phyloP scores from a whole-genome alignment of 2,888 invertebrate species.

The Pammene fasciana region DNA sequence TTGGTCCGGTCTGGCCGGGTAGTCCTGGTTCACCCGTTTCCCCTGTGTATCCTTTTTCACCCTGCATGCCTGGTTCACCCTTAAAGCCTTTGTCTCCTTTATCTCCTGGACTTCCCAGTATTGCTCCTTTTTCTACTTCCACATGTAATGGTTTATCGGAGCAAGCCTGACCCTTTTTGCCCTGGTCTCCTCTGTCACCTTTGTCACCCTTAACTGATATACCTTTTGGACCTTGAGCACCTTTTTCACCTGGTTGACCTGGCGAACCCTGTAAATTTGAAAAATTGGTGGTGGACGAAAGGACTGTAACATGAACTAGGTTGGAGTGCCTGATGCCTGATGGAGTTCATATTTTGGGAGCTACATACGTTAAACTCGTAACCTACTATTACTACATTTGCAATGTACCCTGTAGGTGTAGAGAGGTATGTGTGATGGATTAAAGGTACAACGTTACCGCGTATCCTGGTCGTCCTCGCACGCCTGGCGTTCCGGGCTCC shows the following conservation, averaged over 20 bases:
- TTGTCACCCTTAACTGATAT: slow-evolving; percentile 79
- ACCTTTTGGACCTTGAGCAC: slow-evolving; percentile 86
- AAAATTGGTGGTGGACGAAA: not conserved
- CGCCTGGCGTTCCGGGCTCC: slow-evolving; percentile 82
- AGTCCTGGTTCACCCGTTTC: slow-evolving; percentile 87
- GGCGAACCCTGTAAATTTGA: slow-evolving; percentile 83
- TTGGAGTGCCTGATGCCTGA: too few relatives aligned
- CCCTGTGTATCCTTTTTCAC: slow-evolving; percentile 88
- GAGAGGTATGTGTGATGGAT: not conserved
- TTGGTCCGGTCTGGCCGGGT: slow-evolving; percentile 85
- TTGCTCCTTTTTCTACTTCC: slow-evolving; percentile 68
- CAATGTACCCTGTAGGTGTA: too few relatives aligned
- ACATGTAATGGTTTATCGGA: slow-evolving; percentile 55
- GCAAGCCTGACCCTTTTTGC: slow-evolving; percentile 79
- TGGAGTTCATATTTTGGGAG: too few relatives aligned
- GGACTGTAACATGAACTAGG: not conserved
- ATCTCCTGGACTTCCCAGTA: slow-evolving; percentile 74
- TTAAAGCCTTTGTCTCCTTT: slow-evolving; percentile 84
- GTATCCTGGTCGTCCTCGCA: slow-evolving; percentile 85
- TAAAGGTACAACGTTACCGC: slow-evolving; percentile 66
- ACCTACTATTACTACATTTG: too few relatives aligned
- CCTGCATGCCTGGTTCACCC: slow-evolving; percentile 84
- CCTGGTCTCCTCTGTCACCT: slow-evolving; percentile 84
- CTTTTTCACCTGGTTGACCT: slow-evolving; percentile 88
- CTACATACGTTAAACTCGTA: too few relatives aligned